Conservation (phyloP, 1,140 invertebrate species). For the Gonioctena quinquepunctata region DNA sequence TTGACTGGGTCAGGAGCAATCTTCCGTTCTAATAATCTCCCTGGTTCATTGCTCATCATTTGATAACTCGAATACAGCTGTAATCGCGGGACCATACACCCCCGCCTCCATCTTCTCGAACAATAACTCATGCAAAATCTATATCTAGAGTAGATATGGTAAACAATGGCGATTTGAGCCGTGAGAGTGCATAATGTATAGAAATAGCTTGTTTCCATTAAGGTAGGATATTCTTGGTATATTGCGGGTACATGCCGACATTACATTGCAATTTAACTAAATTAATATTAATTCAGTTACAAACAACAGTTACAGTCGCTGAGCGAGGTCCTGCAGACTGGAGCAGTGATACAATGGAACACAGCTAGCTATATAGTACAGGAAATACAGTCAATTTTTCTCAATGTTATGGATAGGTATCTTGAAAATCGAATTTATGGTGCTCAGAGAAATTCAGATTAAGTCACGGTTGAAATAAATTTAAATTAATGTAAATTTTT, state of each 20-base stretch:
- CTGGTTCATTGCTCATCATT: too few species aligned
- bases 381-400: too few species aligned
- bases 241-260: neutral
- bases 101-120: neutral
- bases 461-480: too few species aligned
- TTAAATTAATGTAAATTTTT: too few species aligned
- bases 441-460: too few species aligned
- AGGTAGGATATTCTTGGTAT: constrained; percentile 15
- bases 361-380: too few species aligned
- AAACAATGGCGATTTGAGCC: constrained; percentile 1
- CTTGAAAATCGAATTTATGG: too few species aligned
- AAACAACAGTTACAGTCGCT: constrained; percentile 4
- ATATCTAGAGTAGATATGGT: neutral
- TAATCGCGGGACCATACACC: too few species aligned
- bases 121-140: neutral
- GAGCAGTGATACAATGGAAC: constrained; percentile 18
- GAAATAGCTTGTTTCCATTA: constrained; percentile 17
- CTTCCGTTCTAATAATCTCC: too few species aligned
- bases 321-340: constrained; percentile 4
- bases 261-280: constrained; percentile 18
- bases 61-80: too few species aligned
- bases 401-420: too few species aligned
- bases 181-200: constrained; percentile 12
- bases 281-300: constrained; percentile 23
- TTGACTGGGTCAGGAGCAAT: too few species aligned